Conservation (phyloP, 2,113 vertebrate species). For the Solenodon paradoxus region DNA sequence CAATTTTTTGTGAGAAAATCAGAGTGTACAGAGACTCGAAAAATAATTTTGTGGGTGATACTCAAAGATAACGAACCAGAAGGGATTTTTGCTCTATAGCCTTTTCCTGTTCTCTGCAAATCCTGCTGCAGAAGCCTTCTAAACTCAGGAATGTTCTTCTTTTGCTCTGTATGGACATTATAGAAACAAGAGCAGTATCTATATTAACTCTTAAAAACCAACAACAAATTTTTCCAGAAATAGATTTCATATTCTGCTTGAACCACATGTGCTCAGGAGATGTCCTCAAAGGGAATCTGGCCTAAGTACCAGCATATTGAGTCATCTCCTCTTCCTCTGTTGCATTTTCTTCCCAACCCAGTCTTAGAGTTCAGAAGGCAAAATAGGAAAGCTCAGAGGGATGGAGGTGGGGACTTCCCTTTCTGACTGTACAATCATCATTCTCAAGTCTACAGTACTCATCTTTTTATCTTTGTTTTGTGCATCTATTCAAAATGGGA, state of each 20-base stretch:
- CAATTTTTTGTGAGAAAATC: neutral
- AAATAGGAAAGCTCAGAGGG: no score
- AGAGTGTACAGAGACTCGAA: neutral
- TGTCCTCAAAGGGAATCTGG: neutral
- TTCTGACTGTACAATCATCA: neutral
- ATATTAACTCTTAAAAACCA: neutral
- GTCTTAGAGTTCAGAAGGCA: neutral
- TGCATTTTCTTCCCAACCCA: neutral
- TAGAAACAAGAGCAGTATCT: neutral
- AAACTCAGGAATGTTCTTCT: neutral
- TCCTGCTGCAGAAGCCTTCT: neutral
- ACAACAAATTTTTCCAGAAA: neutral
- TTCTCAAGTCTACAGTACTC: neutral
- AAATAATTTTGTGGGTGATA: neutral
- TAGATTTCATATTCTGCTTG: neutral
- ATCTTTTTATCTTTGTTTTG: neutral
- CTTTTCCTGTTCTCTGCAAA: neutral
- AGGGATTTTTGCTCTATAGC: neutral
- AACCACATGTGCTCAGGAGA: neutral
- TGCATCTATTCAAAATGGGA: neutral
- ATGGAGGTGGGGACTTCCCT: neutral
- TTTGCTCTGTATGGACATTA: neutral
- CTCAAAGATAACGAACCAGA: neutral
- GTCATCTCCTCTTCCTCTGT: neutral
- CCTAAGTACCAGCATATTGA: neutral